Conservation (phyloP, 2,113 vertebrate genomes). For the Triplophysa rosa region DNA sequence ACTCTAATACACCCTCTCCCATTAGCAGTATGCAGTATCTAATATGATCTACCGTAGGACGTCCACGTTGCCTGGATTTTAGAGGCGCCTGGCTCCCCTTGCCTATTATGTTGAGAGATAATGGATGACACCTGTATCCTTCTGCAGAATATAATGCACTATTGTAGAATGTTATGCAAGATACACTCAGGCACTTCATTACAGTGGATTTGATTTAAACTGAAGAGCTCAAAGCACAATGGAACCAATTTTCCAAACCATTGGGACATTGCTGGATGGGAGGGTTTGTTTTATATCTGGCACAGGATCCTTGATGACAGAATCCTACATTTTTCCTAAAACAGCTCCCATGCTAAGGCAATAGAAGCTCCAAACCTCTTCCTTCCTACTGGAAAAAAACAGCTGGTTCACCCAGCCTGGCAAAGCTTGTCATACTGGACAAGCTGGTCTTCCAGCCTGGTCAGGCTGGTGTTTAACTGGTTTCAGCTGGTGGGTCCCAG, state of each 20-base stretch:
- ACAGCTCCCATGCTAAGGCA: background rate
- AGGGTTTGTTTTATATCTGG: background rate
- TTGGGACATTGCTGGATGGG: background rate
- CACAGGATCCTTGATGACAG: slow-evolving; percentile 1
- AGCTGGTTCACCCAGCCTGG: too few species aligned
- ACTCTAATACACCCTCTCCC: background rate
- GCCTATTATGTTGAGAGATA: slow-evolving; percentile 31
- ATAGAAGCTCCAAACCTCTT: background rate
- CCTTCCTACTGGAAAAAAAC: too few species aligned
- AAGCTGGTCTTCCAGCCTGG: too few species aligned
- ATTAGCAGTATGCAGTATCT: slow-evolving; percentile 30
- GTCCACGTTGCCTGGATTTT: background rate
- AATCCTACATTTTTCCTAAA: background rate
- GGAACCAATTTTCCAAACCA: background rate
- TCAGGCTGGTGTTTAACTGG: too few species aligned
- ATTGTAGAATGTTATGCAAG: slow-evolving; percentile 35
- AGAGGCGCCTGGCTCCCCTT: slow-evolving; percentile 10
- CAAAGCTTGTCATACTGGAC: too few species aligned
- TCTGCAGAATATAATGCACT: slow-evolving; percentile 7
- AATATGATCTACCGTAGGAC: background rate
- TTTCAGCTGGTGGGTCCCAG: too few species aligned
- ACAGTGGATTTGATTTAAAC: slow-evolving; percentile 6
- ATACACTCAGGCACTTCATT: slow-evolving; percentile 24
- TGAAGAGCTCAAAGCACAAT: slow-evolving; percentile 6
- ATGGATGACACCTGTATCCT: slow-evolving; percentile 27